Evolutionary conservation across 2,888 invertebrate species (phyloP), one percentile per base, ranked within the genome.

Genomic region (Drosophila prostipennis): DNA sequence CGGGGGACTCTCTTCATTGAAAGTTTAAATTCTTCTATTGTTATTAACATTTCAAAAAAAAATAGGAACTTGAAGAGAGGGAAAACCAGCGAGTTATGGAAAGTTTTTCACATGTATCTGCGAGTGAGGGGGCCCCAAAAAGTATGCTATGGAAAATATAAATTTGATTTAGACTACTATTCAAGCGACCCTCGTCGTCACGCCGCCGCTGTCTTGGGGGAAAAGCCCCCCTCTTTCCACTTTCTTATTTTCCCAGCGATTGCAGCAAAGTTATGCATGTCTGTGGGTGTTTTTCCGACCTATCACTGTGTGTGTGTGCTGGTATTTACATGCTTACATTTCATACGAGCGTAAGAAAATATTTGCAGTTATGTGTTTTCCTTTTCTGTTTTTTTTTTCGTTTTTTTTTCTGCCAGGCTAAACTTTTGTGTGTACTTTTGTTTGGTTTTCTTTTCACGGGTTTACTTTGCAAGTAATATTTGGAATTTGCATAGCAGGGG

Each of bases 11-110:
- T 71, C 77, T 78, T 77, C 77, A 84, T 80, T 78, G 69, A 80
- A 87, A 84, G 81, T 82, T 82, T 65, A 74, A 80, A 84, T 84
- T 87, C 73, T 80, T 68, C 70, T 68, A 78, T 87, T 83, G 82
- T 81, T 83, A 79, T 83, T 79, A 81, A 85, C 85, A 87, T 87
- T 83, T 81, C 49, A 42, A 36, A 87, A 75, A 75, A 77, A 23
- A 45, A 26, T 23, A 13, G 0, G 13, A 14, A 37, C 14, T 3
- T 6, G n/a, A 55, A 55, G n/a, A 46, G 26, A 29, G n/a, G n/a
- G 36, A 37, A 37, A 32, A 23, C 34, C 34, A 51, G 57, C 39
- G 51, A 40, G 51, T 19, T 46, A 16, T 29, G 14, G 11, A 36
- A 46, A 52, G 14, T 40, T 71, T 71, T 57, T 51, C 11, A 23